phyloP scores from a whole-genome alignment of 2,797 vertebrate species.

The Liasis olivaceus region DNA sequence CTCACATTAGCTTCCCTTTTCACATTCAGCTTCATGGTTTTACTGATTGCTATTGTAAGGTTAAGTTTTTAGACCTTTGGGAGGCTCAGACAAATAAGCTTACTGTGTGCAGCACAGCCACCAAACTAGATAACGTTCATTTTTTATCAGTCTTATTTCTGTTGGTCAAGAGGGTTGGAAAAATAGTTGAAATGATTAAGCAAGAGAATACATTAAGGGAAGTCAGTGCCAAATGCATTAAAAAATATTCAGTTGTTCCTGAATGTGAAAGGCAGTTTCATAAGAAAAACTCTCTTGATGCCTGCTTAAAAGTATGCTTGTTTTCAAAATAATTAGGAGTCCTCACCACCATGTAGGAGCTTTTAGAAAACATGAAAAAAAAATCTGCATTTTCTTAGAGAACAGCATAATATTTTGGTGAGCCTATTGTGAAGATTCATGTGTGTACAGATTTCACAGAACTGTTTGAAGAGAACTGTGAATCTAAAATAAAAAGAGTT shows the following conservation, averaged over 20 bases:
- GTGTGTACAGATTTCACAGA: not conserved
- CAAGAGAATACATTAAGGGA: not conserved
- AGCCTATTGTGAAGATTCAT: not conserved
- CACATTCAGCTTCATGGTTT: conserved; percentile 8
- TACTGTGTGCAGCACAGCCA: not conserved
- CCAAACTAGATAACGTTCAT: not conserved
- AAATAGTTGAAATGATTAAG: not conserved
- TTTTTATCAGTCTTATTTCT: not conserved
- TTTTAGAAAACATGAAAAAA: not conserved
- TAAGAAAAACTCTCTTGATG: not conserved
- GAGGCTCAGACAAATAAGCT: not conserved
- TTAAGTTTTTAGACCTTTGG: not conserved
- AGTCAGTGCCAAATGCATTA: not conserved
- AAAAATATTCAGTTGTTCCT: too few species aligned
- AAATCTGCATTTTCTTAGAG: not conserved
- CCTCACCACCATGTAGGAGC: not conserved
- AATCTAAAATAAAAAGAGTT: not conserved
- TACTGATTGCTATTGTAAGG: not conserved
- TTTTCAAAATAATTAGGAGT: not conserved
- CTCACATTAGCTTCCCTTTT: conserved; percentile 2
- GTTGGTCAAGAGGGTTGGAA: not conserved
- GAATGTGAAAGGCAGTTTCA: not conserved
- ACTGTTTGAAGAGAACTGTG: not conserved
- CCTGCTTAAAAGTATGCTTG: not conserved
- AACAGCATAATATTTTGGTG: not conserved